Base-by-base conservation (phyloP, 2,797 vertebrate genomes). In the Chaetophractus vellerosus region DNA sequence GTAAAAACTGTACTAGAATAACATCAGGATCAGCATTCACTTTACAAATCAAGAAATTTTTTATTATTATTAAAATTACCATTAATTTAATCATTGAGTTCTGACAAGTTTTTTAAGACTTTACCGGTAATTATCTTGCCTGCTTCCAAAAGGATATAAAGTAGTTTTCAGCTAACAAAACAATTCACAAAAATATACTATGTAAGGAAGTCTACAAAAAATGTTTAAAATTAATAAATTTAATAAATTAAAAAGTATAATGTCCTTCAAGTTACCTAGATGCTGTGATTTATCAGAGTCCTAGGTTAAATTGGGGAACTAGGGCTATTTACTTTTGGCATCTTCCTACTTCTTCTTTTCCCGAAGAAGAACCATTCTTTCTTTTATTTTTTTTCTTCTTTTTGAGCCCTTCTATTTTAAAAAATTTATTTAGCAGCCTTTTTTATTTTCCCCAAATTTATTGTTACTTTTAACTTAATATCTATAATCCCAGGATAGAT, bases 391-490 rank as follows among this genome's bases (percentile, higher is more conserved):
- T 21, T 85, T 88, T 61, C 55, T 48, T 18, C 41, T 69, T 1
- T 79, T 3, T 28, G 45, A 76, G 24, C 61, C 36, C 78, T 91
- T 96, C 41, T 90, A 21, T 50, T 93, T 80, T 76, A 33, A 50
- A n/a, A 94, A 83, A 52, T 41, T 16, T 24, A 8, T 59, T 92
- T 52, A 84, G 55, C 72, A 80, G 23, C 16, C 48, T 89, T 80
- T 83, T 72, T 68, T 23, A 52, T 55, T 76, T 76, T 52, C 38
- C 6, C 11, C 72, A 95, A 71, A 69, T 50, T 92, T 61, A 76
- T 85, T 94, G 48, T 76, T 78, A 76, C 26, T 93, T 95, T 90
- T 72, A 85, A 61, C 21, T 86, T 82, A 82, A 78, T 68, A 59
- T 82, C 72, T 72, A 45, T 38, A 18, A 72, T 31, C 31, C 52